phyloP scores from a whole-genome alignment of 2,113 vertebrate species.

The Dicaeum eximium region DNA sequence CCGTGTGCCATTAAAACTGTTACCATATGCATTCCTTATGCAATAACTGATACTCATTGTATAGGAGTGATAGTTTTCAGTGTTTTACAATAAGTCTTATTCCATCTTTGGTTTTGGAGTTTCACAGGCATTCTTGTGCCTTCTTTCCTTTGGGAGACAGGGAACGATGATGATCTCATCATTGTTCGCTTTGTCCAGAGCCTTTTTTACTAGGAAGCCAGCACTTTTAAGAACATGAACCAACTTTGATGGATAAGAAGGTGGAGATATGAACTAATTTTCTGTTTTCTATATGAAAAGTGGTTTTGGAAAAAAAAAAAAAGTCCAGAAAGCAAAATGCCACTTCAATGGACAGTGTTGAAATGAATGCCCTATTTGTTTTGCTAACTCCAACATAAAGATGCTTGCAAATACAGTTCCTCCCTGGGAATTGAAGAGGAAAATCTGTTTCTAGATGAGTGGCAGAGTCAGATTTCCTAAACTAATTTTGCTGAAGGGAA shows the following conservation, averaged over 20 bases:
- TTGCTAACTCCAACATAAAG: background rate
- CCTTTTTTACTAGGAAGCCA: background rate
- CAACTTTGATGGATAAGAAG: background rate
- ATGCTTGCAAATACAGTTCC: conserved; percentile 1
- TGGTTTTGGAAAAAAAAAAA: background rate
- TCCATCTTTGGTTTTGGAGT: conserved; percentile 10
- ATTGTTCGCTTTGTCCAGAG: background rate
- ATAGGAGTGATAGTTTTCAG: conserved; percentile 7
- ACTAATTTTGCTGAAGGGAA: conserved; percentile 49
- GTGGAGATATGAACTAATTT: background rate
- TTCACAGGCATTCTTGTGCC: background rate
- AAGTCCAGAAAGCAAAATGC: background rate
- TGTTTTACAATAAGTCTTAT: conserved; percentile 1
- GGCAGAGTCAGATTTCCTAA: conserved; percentile 55
- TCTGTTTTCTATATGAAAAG: background rate
- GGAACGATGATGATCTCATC: background rate
- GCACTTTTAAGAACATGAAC: background rate
- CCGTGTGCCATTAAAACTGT: background rate
- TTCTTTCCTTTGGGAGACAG: background rate
- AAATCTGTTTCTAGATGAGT: conserved; percentile 46
- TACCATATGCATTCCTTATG: conserved; percentile 41
- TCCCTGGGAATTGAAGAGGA: background rate
- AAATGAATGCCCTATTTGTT: background rate
- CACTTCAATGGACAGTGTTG: background rate
- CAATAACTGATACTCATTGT: background rate